Evolutionary conservation across 2,113 vertebrate genomes (phyloP).

Genomic region (Gila orcuttii): DNA sequence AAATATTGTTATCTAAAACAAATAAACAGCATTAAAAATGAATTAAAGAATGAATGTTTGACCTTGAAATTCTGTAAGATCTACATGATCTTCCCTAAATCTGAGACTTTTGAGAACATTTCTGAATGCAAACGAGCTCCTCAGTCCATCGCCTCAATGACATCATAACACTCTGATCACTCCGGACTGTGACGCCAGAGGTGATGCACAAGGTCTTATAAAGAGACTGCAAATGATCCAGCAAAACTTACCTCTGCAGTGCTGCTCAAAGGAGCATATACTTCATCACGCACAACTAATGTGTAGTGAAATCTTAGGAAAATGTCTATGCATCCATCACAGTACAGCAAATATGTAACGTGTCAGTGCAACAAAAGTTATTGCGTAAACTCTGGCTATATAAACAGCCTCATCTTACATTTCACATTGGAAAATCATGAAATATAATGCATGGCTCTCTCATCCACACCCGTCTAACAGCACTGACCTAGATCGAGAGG

Average conservation of each 20-base stretch:
- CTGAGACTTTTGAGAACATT: neutral
- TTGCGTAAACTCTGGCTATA: neutral
- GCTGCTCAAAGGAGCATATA: neutral
- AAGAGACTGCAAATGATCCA: slow-evolving; percentile 32
- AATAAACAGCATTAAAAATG: too few species aligned
- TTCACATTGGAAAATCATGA: slow-evolving; percentile 7
- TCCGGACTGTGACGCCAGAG: slow-evolving; percentile 39
- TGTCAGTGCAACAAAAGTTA: slow-evolving; percentile 13
- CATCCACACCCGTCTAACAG: slow-evolving; percentile 60
- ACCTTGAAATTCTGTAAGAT: neutral
- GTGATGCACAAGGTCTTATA: slow-evolving; percentile 45
- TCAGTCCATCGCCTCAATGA: neutral
- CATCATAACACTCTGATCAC: neutral
- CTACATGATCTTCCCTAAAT: neutral
- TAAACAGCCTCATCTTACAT: slow-evolving; percentile 14
- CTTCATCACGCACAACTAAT: slow-evolving; percentile 15
- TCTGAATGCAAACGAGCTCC: neutral
- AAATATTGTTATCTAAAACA: neutral
- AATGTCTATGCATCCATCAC: too few species aligned
- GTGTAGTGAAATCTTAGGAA: neutral
- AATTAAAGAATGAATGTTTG: neutral
- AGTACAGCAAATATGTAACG: neutral
- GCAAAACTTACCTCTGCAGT: slow-evolving; percentile 43
- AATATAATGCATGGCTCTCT: slow-evolving; percentile 23
- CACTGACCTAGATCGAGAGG: slow-evolving; percentile 67